phyloP scores from a whole-genome alignment of 2,888 invertebrate genomes.

The Agrenia bidenticulata region DNA sequence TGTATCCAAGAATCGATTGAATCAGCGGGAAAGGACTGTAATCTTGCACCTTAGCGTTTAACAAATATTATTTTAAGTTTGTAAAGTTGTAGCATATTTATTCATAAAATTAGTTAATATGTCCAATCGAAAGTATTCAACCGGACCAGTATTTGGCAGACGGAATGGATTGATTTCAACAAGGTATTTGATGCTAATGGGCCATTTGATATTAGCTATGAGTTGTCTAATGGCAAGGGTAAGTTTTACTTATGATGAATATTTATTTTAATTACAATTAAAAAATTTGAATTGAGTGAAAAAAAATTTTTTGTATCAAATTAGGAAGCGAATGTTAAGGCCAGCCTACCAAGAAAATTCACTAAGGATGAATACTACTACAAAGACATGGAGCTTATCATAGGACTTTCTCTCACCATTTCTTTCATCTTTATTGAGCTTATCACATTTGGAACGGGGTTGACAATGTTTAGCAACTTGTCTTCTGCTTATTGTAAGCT shows the following conservation, averaged over 20 bases:
- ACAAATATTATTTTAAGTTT: not conserved
- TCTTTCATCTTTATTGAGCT: constrained; percentile 67
- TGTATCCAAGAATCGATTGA: too few relatives aligned
- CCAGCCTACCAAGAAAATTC: constrained; percentile 59
- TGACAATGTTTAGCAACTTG: constrained; percentile 71
- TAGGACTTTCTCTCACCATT: constrained; percentile 58
- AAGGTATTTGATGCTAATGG: constrained; percentile 69
- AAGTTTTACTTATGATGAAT: constrained; percentile 54
- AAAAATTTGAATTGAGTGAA: not conserved
- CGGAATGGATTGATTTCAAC: constrained; percentile 63
- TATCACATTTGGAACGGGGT: constrained; percentile 68
- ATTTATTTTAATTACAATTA: not conserved
- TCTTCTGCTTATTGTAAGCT: constrained; percentile 68
- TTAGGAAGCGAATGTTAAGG: constrained; percentile 59
- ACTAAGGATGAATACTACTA: constrained; percentile 56
- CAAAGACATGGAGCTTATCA: constrained; percentile 55
- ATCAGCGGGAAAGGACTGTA: too few relatives aligned
- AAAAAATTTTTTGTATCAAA: not conserved
- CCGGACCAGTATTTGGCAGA: not conserved
- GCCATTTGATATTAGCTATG: constrained; percentile 69
- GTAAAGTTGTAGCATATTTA: too few relatives aligned
- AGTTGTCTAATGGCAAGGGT: constrained; percentile 68
- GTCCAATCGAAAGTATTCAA: not conserved
- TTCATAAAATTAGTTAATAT: too few relatives aligned
- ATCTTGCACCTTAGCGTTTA: not conserved